phyloP scores from a whole-genome alignment of 1,140 invertebrate genomes.

The Heliconius eleuchia region DNA sequence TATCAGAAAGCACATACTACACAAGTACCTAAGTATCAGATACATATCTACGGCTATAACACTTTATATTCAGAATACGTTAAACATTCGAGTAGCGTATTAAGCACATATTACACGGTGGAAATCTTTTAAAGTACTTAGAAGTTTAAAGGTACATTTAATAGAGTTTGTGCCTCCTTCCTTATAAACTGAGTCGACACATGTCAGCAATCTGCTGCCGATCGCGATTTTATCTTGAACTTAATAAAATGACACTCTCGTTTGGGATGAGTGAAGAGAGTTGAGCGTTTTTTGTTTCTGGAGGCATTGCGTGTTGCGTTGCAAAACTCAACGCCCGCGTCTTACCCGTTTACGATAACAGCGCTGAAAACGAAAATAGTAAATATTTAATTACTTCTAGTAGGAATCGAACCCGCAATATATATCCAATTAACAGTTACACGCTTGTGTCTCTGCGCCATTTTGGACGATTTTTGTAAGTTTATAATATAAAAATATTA shows the following conservation, averaged over 20 bases:
- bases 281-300: background rate
- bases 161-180: constrained; percentile 38
- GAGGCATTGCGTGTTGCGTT: no score
- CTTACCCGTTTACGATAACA: no score
- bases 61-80: constrained; percentile 17
- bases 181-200: constrained; percentile 49
- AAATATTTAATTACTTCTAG: no score
- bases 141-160: constrained; percentile 43
- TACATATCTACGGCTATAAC: background rate
- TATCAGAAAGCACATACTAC: no score
- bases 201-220: constrained; percentile 59
- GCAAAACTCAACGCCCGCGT: no score
- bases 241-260: constrained; percentile 69
- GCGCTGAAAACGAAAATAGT: no score
- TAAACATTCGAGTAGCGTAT: constrained; percentile 25
- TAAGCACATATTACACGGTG: constrained; percentile 34
- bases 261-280: background rate
- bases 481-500: no score
- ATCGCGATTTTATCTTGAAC: constrained; percentile 61
- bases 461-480: no score
- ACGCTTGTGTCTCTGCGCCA: no score
- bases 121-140: constrained; percentile 44
- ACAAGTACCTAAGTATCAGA: background rate
- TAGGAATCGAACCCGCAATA: no score
- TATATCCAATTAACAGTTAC: no score